Evolutionary conservation across 2,113 vertebrate species (phyloP), one percentile per base, ranked within the genome.

Genomic region (Dolichallabes microphthalmus): DNA sequence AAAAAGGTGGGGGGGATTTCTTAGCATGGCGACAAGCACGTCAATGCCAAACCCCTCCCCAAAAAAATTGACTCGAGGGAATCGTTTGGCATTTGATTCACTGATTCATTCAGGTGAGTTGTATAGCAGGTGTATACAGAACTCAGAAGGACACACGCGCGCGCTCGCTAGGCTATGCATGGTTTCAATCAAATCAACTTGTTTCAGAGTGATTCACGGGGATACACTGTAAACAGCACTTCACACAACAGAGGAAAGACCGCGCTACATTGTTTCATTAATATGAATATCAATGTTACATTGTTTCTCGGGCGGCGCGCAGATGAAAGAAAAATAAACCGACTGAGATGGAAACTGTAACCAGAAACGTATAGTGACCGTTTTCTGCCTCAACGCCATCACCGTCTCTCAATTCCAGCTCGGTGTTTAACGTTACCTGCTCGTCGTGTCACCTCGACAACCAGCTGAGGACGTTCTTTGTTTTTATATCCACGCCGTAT

Each of bases 401-500:
- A 3, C 19, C 30, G 20, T 69, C 81, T 25, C 50, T 58, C 52
- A 22, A 39, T 64, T 69, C 82, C 82, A 66, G 75, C 35, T 77
- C 15, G 39, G 22, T 60, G 55, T 1, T 45, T 45, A 45, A 45
- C 45, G 45, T 86, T 81, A 86, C 85, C 85, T 86, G 78, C 55
- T 86, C 77, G 63, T 50, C 76, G 50, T 75, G 58, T 60, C n/a
- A 52, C 60, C 66, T 82, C 63, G 2, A 52, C 11, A 57, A 71
- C 77, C 75, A 39, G 15, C 27, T 45, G 84, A 79, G 63, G 25
- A n/a, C 35, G 81, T 60, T 66, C 82, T 60, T 50, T 69, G 78
- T 86, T 39, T 20, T 64, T 68, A 84, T 80, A 80, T 84, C 86
- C 82, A 73, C 58, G 83, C 60, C 35, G 81, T 58, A 82, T 58